Conservation (phyloP, 2,113 vertebrate species). For the Apteryx owenii region DNA sequence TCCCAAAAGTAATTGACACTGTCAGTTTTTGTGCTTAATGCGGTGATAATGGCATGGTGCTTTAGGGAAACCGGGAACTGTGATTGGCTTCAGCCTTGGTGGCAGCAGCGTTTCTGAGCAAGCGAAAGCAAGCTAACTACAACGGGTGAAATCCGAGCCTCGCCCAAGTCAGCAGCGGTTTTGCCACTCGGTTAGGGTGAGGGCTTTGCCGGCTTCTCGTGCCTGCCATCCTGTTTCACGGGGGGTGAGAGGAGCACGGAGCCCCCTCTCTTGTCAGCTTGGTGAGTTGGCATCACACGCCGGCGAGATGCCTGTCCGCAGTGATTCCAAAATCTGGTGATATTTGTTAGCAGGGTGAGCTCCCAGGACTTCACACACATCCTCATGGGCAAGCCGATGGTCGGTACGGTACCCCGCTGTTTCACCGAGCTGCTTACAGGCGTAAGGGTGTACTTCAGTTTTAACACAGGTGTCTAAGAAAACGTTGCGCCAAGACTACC, state of each 20-base stretch:
- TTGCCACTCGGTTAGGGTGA: not conserved
- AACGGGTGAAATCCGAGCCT: not conserved
- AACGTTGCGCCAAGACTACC: not conserved
- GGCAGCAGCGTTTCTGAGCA: not conserved
- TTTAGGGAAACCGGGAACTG: not conserved
- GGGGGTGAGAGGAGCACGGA: not conserved
- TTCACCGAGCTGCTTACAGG: not conserved
- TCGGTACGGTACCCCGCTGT: not conserved
- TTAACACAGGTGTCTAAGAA: not conserved
- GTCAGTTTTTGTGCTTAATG: slow-evolving; percentile 31
- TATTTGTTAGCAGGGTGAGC: not conserved
- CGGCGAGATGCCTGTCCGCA: not conserved
- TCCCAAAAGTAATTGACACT: slow-evolving; percentile 49
- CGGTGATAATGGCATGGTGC: slow-evolving; percentile 8
- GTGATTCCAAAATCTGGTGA: not conserved
- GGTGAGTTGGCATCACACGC: not conserved
- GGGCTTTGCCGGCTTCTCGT: not conserved
- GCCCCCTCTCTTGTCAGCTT: not conserved
- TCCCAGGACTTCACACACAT: not conserved
- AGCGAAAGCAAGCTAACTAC: not conserved
- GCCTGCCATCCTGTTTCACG: not conserved
- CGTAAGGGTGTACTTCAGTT: not conserved
- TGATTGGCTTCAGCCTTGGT: not conserved
- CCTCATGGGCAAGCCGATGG: not conserved
- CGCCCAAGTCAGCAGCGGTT: not conserved